phyloP scores from a whole-genome alignment of 2,888 invertebrate genomes.

The Hydrotaea diabolus region DNA sequence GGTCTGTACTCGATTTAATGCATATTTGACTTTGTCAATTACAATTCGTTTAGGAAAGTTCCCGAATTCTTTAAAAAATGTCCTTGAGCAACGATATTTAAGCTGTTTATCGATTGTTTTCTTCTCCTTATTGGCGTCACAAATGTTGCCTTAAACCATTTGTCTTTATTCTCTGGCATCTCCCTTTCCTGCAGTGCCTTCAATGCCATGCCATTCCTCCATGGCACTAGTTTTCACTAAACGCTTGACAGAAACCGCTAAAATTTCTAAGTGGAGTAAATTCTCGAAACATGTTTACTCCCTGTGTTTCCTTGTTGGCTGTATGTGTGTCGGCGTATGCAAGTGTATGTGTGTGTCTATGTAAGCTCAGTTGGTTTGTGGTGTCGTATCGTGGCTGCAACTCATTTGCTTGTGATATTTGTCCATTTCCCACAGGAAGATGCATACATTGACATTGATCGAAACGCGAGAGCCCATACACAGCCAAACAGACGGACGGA shows the following conservation, averaged over 20 bases:
- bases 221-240: background rate
- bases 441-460: background rate
- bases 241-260: constrained; percentile 46
- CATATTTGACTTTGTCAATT: background rate
- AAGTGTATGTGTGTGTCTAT: constrained; percentile 3
- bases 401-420: constrained; percentile 52
- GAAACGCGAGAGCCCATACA: background rate
- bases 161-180: background rate
- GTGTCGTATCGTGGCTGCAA: constrained; percentile 50
- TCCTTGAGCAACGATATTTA: background rate
- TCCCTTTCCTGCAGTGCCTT: too few species aligned
- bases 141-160: constrained; percentile 14
- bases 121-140: background rate
- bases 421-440: constrained; percentile 35
- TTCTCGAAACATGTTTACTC: constrained; percentile 48
- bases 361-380: constrained; percentile 30
- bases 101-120: background rate
- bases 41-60: background rate
- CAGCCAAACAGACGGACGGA: too few species aligned
- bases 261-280: constrained; percentile 57
- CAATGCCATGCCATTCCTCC: background rate
- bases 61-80: background rate
- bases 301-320: constrained; percentile 25
- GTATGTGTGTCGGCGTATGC: background rate
- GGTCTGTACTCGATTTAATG: background rate